A percentile compares a stretch with the other conserved stretches of the same genome.
Evolutionary conservation across 1,140 invertebrate species (phyloP).

Genomic region (Littorina saxatilis): DNA sequence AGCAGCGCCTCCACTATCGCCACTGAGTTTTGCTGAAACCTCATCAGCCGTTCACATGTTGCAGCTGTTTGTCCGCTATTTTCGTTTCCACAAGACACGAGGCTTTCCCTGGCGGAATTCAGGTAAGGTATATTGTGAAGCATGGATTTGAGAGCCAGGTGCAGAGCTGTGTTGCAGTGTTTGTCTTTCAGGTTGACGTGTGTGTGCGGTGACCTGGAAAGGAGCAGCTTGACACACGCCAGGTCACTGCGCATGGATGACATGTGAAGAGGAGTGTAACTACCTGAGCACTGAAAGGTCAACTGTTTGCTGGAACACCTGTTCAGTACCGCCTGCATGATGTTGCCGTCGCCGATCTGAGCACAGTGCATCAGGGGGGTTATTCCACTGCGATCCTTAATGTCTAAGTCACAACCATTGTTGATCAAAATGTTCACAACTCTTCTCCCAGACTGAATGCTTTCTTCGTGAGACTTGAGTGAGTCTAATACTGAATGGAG

Average conservation of each 20-base stretch:
- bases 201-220: slow-evolving; percentile 39
- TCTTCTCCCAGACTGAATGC: slow-evolving; percentile 32
- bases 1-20: slow-evolving; percentile 52
- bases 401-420: slow-evolving; percentile 56
- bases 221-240: slow-evolving; percentile 54
- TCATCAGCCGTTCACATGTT: slow-evolving; percentile 29
- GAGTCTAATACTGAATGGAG: slow-evolving; percentile 56
- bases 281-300: slow-evolving; percentile 38
- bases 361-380: slow-evolving; percentile 53
- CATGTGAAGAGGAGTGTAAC: slow-evolving; percentile 61
- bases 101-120: slow-evolving; percentile 39
- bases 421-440: slow-evolving; percentile 44
- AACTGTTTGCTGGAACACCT: slow-evolving; percentile 44
- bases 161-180: slow-evolving; percentile 48
- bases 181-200: slow-evolving; percentile 49
- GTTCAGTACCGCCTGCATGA: slow-evolving; percentile 48
- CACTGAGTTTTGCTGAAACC: slow-evolving; percentile 49
- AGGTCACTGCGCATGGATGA: slow-evolving; percentile 57
- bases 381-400: slow-evolving; percentile 51
- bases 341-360: slow-evolving; percentile 55
- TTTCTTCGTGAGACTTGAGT: slow-evolving; percentile 46
- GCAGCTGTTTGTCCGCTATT: not conserved
- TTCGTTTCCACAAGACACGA: not conserved
- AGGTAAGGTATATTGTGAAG: slow-evolving; percentile 50
- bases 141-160: slow-evolving; percentile 51